These are phyloP conservation scores for Eremophila alpestris DNA, from an alignment of 2,797 vertebrate species.

Conservation along the genomic window DNA sequence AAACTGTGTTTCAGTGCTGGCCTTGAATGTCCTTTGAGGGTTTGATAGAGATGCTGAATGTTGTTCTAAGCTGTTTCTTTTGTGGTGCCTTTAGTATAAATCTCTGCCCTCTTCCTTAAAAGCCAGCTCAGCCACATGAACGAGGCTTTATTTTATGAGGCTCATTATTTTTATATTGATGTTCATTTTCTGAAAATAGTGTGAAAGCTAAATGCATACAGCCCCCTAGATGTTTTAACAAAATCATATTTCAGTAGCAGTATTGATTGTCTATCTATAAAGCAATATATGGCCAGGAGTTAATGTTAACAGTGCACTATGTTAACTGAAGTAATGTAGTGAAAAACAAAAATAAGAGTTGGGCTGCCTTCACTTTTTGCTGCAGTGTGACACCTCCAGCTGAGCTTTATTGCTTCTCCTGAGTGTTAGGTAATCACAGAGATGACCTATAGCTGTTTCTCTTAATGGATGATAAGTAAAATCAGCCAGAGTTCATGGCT, in stretches of 20 bases:
- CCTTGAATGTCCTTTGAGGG: slow-evolving; percentile 38
- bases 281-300: slow-evolving; percentile 70
- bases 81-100: slow-evolving; percentile 61
- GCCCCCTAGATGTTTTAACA: slow-evolving; percentile 71
- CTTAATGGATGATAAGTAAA: slow-evolving; percentile 62
- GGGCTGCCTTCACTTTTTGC: slow-evolving; percentile 41
- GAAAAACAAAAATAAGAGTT: slow-evolving; percentile 61
- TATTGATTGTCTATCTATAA: slow-evolving; percentile 75
- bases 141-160: slow-evolving; percentile 70
- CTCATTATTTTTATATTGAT: slow-evolving; percentile 78
- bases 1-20: not conserved
- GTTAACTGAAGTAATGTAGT: slow-evolving; percentile 71
- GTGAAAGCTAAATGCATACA: slow-evolving; percentile 74
- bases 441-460: slow-evolving; percentile 51
- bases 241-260: slow-evolving; percentile 74
- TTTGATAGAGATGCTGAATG: slow-evolving; percentile 46
- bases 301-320: slow-evolving; percentile 72
- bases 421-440: slow-evolving; percentile 59
- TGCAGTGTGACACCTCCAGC: slow-evolving; percentile 54
- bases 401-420: slow-evolving; percentile 55
- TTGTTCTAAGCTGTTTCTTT: slow-evolving; percentile 68
- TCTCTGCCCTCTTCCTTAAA: slow-evolving; percentile 69
- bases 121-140: slow-evolving; percentile 68
- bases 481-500: slow-evolving; percentile 53
- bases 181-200: slow-evolving; percentile 76